phyloP scores from a whole-genome alignment of 2,888 invertebrate species.

The Thereva nobilitata region DNA sequence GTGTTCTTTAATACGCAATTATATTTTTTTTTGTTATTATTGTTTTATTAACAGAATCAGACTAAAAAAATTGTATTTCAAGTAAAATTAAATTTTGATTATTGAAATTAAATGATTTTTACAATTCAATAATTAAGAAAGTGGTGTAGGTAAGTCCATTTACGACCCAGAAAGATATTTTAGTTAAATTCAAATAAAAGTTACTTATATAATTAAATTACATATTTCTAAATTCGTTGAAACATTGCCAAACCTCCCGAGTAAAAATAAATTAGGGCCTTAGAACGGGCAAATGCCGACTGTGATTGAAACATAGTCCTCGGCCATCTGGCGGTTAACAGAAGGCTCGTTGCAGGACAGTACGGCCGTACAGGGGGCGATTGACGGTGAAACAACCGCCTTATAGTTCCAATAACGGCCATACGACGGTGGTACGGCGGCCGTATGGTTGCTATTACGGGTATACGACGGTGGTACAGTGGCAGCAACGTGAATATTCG shows the following conservation, averaged over 20 bases:
- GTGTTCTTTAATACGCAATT: too few relatives aligned
- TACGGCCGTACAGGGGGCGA: too few relatives aligned
- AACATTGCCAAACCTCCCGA: constrained; percentile 19
- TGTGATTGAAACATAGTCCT: too few relatives aligned
- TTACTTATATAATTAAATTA: background rate
- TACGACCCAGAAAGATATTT: constrained; percentile 14
- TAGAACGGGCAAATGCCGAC: constrained; percentile 14
- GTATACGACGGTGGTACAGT: too few relatives aligned
- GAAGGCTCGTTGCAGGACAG: too few relatives aligned
- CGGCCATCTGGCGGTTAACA: too few relatives aligned
- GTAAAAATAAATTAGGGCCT: constrained; percentile 16
- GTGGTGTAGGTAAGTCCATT: constrained; percentile 10
- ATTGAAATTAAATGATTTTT: constrained; percentile 25
- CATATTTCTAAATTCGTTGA: constrained; percentile 16
- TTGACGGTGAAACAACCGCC: too few relatives aligned
- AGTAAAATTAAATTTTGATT: constrained; percentile 18
- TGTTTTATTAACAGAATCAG: constrained; percentile 6
- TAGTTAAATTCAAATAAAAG: constrained; percentile 19
- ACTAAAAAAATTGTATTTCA: constrained; percentile 10
- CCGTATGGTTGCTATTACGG: too few relatives aligned
- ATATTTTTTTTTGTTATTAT: constrained; percentile 7
- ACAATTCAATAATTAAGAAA: constrained; percentile 15
- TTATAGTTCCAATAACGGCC: too few relatives aligned
- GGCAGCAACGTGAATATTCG: too few relatives aligned
- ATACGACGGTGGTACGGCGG: too few relatives aligned